A percentile compares a stretch with the other conserved stretches of the same genome.
These are phyloP conservation scores for Drosophila yakuba DNA, from an alignment of 1,140 invertebrate genomes.

Conservation along the genomic window DNA sequence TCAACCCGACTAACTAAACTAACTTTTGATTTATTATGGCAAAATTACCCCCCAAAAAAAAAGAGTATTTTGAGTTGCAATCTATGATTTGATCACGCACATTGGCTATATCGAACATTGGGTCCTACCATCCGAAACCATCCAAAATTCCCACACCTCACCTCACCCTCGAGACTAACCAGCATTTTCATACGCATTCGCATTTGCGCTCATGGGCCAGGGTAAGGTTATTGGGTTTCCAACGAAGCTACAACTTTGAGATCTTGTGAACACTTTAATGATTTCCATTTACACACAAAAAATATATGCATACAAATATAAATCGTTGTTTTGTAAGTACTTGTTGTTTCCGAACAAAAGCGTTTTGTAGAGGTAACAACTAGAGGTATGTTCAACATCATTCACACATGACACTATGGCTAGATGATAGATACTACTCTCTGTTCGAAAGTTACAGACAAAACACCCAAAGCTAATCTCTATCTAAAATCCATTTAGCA, in stretches of 20 bases:
- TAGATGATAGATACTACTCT: constrained; percentile 31
- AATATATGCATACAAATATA: not conserved
- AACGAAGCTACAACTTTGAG: constrained; percentile 10
- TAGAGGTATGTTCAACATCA: constrained; percentile 64
- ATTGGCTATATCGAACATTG: constrained; percentile 75
- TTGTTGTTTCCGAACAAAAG: constrained; percentile 30
- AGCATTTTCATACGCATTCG: constrained; percentile 61
- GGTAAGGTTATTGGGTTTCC: constrained; percentile 21
- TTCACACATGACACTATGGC: constrained; percentile 25
- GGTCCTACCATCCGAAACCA: constrained; percentile 54
- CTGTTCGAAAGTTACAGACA: not conserved
- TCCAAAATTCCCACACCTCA: constrained; percentile 25
- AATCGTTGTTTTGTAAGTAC: constrained; percentile 39
- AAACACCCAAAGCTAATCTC: constrained; percentile 38
- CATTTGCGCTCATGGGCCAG: constrained; percentile 57
- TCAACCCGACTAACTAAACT: constrained; percentile 33
- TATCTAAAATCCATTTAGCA: constrained; percentile 65
- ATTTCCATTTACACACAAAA: not conserved
- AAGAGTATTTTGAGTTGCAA: constrained; percentile 27
- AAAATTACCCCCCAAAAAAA: constrained; percentile 31
- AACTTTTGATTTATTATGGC: constrained; percentile 25
- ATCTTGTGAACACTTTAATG: constrained; percentile 29
- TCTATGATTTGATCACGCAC: constrained; percentile 47
- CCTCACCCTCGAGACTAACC: constrained; percentile 30
- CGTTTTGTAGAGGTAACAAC: constrained; percentile 46